Evolutionary conservation across 1,140 invertebrate genomes (phyloP).

Genomic region (Apocrypta bakeri): DNA sequence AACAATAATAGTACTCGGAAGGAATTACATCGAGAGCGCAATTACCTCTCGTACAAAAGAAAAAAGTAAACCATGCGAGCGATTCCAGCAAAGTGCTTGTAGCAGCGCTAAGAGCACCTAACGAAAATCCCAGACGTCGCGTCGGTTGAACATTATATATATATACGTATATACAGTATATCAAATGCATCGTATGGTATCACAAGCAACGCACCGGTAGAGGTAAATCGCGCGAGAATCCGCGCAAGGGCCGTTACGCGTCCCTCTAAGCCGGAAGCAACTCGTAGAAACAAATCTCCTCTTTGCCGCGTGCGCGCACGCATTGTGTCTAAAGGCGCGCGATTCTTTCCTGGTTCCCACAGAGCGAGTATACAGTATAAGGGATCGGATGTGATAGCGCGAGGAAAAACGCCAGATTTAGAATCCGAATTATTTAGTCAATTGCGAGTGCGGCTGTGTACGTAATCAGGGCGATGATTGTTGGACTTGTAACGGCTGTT

Average conservation of each 20-base stretch:
- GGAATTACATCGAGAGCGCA: too few relatives aligned
- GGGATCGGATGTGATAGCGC: neutral
- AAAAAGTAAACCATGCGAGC: too few relatives aligned
- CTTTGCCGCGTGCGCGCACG: slow-evolving; percentile 24
- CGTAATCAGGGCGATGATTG: slow-evolving; percentile 3
- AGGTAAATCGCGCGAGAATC: slow-evolving; percentile 37
- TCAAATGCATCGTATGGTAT: too few relatives aligned
- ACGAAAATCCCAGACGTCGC: neutral
- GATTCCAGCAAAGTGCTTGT: too few relatives aligned
- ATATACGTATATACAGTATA: neutral
- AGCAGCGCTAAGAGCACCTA: neutral
- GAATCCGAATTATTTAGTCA: slow-evolving; percentile 37
- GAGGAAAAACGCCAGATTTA: slow-evolving; percentile 14
- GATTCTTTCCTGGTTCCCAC: slow-evolving; percentile 46
- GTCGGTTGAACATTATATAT: neutral
- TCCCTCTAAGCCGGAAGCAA: slow-evolving; percentile 33
- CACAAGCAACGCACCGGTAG: slow-evolving; percentile 3
- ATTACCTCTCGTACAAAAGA: too few relatives aligned
- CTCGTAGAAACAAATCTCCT: slow-evolving; percentile 47
- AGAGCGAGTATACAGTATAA: neutral
- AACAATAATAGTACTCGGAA: too few relatives aligned
- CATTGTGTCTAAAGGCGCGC: neutral
- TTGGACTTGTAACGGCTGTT: neutral
- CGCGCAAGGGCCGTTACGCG: slow-evolving; percentile 16
- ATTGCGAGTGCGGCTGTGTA: neutral